Evolutionary conservation across 2,888 invertebrate species (phyloP).

Genomic region (Drosophila koepferae): DNA sequence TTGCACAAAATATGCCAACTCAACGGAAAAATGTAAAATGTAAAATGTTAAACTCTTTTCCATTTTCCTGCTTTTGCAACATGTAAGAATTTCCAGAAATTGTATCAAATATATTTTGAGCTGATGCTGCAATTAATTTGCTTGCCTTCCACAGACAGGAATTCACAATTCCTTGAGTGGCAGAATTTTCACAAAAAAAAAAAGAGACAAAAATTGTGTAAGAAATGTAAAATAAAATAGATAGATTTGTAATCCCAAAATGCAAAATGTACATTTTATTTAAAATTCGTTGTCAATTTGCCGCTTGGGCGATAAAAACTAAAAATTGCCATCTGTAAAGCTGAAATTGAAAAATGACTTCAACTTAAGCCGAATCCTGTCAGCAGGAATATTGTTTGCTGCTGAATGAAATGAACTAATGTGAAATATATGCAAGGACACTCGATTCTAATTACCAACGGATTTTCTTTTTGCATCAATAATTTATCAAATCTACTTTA

Average conservation of each 20-base stretch:
- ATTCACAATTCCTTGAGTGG: slow-evolving; percentile 33
- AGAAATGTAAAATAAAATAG: slow-evolving; percentile 17
- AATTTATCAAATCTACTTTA: background rate
- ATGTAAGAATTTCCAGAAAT: slow-evolving; percentile 28
- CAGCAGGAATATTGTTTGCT: background rate
- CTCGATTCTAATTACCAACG: background rate
- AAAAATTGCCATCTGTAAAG: background rate
- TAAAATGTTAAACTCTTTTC: slow-evolving; percentile 2
- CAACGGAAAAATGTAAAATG: slow-evolving; percentile 20
- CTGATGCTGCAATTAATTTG: slow-evolving; percentile 61
- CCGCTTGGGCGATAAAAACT: slow-evolving; percentile 5
- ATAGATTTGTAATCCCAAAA: slow-evolving; percentile 22
- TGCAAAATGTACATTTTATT: slow-evolving; percentile 31
- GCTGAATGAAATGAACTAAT: background rate
- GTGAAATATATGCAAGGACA: background rate
- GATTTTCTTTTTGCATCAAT: background rate
- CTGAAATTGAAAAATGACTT: slow-evolving; percentile 16
- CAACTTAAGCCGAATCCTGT: background rate
- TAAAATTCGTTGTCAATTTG: slow-evolving; percentile 13
- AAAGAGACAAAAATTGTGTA: background rate
- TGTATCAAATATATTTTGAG: slow-evolving; percentile 33
- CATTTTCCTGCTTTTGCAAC: slow-evolving; percentile 11
- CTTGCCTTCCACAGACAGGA: slow-evolving; percentile 27
- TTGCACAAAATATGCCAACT: slow-evolving; percentile 21
- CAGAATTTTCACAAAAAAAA: slow-evolving; percentile 13